phyloP scores from a whole-genome alignment of 2,888 invertebrate species.

The Drosophila ochracea region DNA sequence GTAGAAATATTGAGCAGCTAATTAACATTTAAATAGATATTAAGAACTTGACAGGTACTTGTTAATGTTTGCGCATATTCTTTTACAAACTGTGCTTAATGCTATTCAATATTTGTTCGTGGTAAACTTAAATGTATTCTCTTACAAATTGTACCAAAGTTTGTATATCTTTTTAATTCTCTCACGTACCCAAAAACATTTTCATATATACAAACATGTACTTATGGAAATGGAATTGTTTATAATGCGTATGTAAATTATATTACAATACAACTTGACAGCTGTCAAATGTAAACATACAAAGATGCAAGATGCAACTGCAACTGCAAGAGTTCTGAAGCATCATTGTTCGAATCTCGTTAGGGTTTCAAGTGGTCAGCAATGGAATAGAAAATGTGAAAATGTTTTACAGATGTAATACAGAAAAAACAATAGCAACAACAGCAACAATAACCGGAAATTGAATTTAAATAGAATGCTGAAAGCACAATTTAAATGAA shows the following conservation, averaged over 20 bases:
- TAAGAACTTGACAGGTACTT: neutral
- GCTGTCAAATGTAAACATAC: conserved; percentile 64
- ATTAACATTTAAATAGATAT: conserved; percentile 1
- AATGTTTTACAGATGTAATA: conserved; percentile 51
- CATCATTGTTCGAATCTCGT: conserved; percentile 39
- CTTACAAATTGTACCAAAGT: conserved; percentile 15
- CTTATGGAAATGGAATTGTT: conserved; percentile 30
- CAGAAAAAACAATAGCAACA: conserved; percentile 4
- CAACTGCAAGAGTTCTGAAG: conserved; percentile 54
- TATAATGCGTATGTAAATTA: conserved; percentile 62
- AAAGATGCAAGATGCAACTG: conserved; percentile 41
- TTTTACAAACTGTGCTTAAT: neutral
- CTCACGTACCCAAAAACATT: conserved; percentile 48
- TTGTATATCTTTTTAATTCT: conserved; percentile 37
- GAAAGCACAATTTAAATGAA: conserved; percentile 53
- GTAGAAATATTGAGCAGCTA: neutral
- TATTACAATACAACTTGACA: conserved; percentile 66
- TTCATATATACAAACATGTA: neutral
- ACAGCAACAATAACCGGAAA: conserved; percentile 61
- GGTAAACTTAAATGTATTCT: neutral
- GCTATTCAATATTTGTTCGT: neutral
- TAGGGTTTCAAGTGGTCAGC: conserved; percentile 45
- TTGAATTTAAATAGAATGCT: conserved; percentile 59
- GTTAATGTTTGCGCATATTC: neutral
- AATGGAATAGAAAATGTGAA: conserved; percentile 63